phyloP scores from a whole-genome alignment of 1,140 invertebrate species.

The Holcopasites calliopsidis region DNA sequence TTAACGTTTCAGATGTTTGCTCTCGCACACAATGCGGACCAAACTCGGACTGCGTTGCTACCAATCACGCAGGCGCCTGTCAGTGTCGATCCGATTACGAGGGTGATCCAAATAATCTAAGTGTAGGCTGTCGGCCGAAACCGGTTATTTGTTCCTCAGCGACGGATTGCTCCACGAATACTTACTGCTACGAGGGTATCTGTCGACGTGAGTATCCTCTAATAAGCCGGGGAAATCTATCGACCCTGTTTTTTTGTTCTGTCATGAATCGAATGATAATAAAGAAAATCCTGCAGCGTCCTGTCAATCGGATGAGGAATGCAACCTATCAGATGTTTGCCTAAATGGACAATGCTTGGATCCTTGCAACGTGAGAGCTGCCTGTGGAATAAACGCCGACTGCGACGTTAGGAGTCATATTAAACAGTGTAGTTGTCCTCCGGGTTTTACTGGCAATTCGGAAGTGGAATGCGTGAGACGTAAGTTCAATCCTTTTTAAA shows the following conservation, averaged over 20 bases:
- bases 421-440: constrained; percentile 90
- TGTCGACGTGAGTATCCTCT: constrained; percentile 86
- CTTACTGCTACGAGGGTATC: constrained; percentile 89
- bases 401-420: constrained; percentile 88
- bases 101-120: constrained; percentile 85
- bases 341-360: constrained; percentile 90
- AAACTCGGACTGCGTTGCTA: constrained; percentile 89
- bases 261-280: neutral
- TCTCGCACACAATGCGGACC: constrained; percentile 86
- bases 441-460: constrained; percentile 92
- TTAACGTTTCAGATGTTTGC: constrained; percentile 84
- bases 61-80: constrained; percentile 87
- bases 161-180: constrained; percentile 87
- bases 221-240: neutral
- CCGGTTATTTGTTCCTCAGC: constrained; percentile 86
- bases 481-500: constrained; percentile 64
- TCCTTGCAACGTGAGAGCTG: constrained; percentile 87
- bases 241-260: neutral
- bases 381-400: constrained; percentile 94
- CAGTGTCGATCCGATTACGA: constrained; percentile 88
- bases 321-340: constrained; percentile 88
- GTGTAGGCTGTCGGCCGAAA: constrained; percentile 88
- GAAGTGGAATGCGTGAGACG: constrained; percentile 91
- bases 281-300: constrained; percentile 81
- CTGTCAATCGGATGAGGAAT: constrained; percentile 90